Conservation (phyloP, 2,888 invertebrate species). For the Eremobia ochroleuca region DNA sequence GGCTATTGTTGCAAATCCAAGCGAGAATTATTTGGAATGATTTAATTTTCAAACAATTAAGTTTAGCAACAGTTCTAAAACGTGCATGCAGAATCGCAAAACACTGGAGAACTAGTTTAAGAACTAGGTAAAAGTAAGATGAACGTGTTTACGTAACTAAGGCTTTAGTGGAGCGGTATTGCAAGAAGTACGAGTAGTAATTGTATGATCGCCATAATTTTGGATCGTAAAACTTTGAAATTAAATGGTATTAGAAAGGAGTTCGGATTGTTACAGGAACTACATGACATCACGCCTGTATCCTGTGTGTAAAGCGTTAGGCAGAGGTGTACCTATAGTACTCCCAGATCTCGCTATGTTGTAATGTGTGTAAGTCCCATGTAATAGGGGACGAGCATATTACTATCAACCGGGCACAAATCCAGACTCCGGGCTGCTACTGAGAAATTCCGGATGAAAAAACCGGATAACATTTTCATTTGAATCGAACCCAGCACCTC, state of each 20-base stretch:
- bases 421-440: background rate
- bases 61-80: slow-evolving; percentile 24
- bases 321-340: background rate
- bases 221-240: slow-evolving; percentile 18
- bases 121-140: slow-evolving; percentile 51
- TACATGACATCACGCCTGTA: too few relatives aligned
- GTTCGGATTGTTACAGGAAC: slow-evolving; percentile 3
- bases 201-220: background rate
- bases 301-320: too few relatives aligned
- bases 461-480: background rate
- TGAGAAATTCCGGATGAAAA: slow-evolving; percentile 1
- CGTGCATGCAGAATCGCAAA: slow-evolving; percentile 52
- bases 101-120: slow-evolving; percentile 47
- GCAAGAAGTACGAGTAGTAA: slow-evolving; percentile 6
- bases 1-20: background rate
- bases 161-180: slow-evolving; percentile 11
- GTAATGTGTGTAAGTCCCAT: too few relatives aligned
- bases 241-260: slow-evolving; percentile 14
- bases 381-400: background rate
- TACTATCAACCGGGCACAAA: background rate
- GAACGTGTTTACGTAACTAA: slow-evolving; percentile 40
- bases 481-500: background rate
- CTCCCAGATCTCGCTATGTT: too few relatives aligned
- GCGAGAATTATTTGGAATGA: slow-evolving; percentile 23
- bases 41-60: slow-evolving; percentile 37